These are phyloP conservation scores for Invenusta paracnida DNA, from an alignment of 2,888 invertebrate genomes.

Conservation along the genomic window DNA sequence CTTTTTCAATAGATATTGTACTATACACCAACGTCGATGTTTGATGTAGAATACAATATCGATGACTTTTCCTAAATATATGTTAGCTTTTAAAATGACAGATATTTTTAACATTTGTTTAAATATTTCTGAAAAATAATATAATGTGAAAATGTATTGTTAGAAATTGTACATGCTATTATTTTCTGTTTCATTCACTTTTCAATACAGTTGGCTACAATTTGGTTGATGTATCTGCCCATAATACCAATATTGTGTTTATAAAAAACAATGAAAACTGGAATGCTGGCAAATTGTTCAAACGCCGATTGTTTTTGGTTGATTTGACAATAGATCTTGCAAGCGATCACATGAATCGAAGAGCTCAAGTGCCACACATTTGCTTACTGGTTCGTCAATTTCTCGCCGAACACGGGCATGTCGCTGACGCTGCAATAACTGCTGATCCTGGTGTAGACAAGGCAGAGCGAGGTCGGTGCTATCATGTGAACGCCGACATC, in stretches of 20 bases:
- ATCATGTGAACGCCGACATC: constrained; percentile 7
- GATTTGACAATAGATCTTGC: constrained; percentile 10
- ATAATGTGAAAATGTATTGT: too few species aligned
- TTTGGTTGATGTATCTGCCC: neutral
- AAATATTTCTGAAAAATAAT: too few species aligned
- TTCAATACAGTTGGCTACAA: too few species aligned
- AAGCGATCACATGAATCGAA: neutral
- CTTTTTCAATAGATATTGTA: too few species aligned
- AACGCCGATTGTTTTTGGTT: constrained; percentile 10
- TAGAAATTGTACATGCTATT: too few species aligned
- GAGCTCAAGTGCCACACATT: neutral
- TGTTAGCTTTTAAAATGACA: too few species aligned
- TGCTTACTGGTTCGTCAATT: neutral
- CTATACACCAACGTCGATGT: too few species aligned
- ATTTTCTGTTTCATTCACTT: too few species aligned
- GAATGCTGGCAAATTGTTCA: constrained; percentile 23
- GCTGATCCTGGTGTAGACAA: neutral
- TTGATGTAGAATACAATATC: too few species aligned
- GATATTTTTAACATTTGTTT: too few species aligned
- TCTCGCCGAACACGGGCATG: neutral
- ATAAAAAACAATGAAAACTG: constrained; percentile 21
- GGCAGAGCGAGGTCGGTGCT: neutral
- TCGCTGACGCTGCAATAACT: neutral
- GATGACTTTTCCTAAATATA: too few species aligned
- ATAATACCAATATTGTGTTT: neutral